phyloP scores from a whole-genome alignment of 2,888 invertebrate genomes.

The Epistrophe eligans region DNA sequence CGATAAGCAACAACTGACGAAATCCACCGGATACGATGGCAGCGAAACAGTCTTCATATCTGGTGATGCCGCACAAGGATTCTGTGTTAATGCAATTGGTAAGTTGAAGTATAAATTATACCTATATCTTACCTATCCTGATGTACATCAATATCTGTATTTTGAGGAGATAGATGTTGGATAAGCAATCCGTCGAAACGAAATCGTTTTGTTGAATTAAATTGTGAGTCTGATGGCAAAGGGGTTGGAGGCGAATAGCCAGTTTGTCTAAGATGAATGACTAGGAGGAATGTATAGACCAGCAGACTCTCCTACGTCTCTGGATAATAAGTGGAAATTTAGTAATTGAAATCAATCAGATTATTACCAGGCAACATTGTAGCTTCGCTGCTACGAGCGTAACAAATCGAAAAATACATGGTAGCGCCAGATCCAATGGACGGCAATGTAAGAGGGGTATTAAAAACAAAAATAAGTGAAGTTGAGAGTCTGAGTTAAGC shows the following conservation, averaged over 20 bases:
- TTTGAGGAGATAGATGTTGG: not conserved
- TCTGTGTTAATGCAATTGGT: slow-evolving; percentile 84
- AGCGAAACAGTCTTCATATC: slow-evolving; percentile 89
- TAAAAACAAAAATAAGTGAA: not conserved
- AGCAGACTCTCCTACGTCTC: not conserved
- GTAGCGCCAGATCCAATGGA: not conserved
- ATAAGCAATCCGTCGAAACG: slow-evolving; percentile 33
- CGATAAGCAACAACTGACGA: slow-evolving; percentile 87
- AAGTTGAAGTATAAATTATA: slow-evolving; percentile 71
- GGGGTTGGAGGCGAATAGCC: not conserved
- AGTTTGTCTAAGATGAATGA: slow-evolving; percentile 49
- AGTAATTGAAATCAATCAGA: slow-evolving; percentile 65
- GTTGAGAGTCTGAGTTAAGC: not conserved
- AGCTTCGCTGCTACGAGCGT: slow-evolving; percentile 30
- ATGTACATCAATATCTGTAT: slow-evolving; percentile 4
- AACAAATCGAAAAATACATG: slow-evolving; percentile 42
- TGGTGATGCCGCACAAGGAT: slow-evolving; percentile 85
- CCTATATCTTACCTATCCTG: not conserved
- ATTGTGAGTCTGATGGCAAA: slow-evolving; percentile 13
- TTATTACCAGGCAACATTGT: slow-evolving; percentile 57
- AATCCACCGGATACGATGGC: slow-evolving; percentile 84
- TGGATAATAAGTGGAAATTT: slow-evolving; percentile 39
- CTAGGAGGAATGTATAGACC: not conserved
- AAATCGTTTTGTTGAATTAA: slow-evolving; percentile 61
- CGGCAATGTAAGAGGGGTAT: not conserved